Evolutionary conservation across 2,888 invertebrate species (phyloP).

Genomic region (Anticlea derivata): DNA sequence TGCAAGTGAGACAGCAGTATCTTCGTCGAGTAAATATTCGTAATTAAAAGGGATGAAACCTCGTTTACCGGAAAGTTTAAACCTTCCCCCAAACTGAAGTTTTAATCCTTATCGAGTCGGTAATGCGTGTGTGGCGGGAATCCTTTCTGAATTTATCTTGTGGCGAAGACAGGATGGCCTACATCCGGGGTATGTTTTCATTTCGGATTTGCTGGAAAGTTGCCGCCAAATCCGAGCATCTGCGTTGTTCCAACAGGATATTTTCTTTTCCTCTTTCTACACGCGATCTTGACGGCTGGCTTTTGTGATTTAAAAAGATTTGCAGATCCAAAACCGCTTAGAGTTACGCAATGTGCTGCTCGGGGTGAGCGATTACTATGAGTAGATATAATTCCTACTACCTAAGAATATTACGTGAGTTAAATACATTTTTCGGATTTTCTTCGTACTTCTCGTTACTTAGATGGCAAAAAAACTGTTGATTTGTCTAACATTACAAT

Average conservation of each 20-base stretch:
- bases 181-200: constrained; percentile 77
- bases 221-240: constrained; percentile 76
- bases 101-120: constrained; percentile 79
- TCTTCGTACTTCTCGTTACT: no score
- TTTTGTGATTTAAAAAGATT: constrained; percentile 83
- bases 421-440: no score
- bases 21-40: constrained; percentile 59
- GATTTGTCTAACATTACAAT: no score
- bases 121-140: constrained; percentile 65
- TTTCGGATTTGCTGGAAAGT: constrained; percentile 78
- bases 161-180: constrained; percentile 66
- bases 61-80: constrained; percentile 64
- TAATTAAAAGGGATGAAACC: constrained; percentile 69
- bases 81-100: constrained; percentile 69
- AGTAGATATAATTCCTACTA: no score
- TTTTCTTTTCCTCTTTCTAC: constrained; percentile 77
- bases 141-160: constrained; percentile 76
- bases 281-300: constrained; percentile 77
- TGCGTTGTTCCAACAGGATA: constrained; percentile 72
- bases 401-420: no score
- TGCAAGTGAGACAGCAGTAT: constrained; percentile 41
- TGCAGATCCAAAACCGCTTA: constrained; percentile 74
- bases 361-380: constrained; percentile 51
- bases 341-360: constrained; percentile 45
- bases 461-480: no score